A percentile compares a stretch with the other conserved stretches of the same genome.
Evolutionary conservation across 2,113 vertebrate species (phyloP).

Genomic region (Bos taurus): DNA sequence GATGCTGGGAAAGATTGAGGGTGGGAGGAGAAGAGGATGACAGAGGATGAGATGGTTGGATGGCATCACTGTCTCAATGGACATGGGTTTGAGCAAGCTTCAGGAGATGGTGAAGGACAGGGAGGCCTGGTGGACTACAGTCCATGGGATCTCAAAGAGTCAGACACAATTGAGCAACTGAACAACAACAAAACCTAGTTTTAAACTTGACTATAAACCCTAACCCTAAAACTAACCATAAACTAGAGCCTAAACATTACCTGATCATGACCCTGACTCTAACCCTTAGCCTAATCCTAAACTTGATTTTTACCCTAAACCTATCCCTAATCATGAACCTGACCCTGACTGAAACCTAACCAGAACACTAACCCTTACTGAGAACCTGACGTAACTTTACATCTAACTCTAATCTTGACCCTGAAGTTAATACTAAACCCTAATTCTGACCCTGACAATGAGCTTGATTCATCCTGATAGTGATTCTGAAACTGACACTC

Average conservation of each 20-base stretch:
- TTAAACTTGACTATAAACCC: not conserved
- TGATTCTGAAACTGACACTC: not conserved
- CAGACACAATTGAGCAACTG: not conserved
- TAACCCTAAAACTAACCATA: not conserved
- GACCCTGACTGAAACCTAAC: not conserved
- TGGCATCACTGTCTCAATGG: not conserved
- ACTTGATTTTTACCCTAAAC: slow-evolving; percentile 1
- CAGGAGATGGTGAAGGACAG: not conserved
- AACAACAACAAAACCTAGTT: not conserved
- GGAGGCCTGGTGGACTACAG: not conserved
- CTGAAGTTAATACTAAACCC: not conserved
- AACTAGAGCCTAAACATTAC: not conserved
- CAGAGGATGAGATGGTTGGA: not conserved
- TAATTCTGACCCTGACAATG: not conserved
- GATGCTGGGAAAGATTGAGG: not conserved
- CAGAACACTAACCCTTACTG: not conserved
- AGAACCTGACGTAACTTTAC: not conserved
- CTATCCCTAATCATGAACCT: not conserved
- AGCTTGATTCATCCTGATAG: not conserved
- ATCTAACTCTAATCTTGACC: not conserved
- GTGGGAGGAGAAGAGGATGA: not conserved
- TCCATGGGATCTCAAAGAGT: not conserved
- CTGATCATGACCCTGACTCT: not conserved
- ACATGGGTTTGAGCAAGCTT: not conserved
- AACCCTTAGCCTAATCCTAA: not conserved